Base-by-base conservation (phyloP, 2,797 vertebrate species). In the Limnodromus scolopaceus region DNA sequence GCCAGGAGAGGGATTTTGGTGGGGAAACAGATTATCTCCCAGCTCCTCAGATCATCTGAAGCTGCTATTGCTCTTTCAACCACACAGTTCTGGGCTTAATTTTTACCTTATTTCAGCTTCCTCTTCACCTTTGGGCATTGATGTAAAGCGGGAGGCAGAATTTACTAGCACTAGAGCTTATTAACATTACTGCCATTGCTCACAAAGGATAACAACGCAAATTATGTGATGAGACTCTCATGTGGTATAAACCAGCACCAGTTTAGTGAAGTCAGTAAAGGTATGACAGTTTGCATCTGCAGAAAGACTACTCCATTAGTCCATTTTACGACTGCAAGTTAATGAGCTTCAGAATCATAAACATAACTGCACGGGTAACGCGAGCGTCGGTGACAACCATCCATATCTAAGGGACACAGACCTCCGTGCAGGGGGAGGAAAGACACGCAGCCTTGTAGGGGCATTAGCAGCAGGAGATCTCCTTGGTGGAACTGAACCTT, bases 121-220 rank as follows among this genome's bases (percentile, higher is more conserved):
- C 22, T 76, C 41, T 78, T 91, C 92, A 84, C 77, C 86, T 94
- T 91, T 64, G 82, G 89, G 81, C 66, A 39, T 30, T 54, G 77
- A 81, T 39, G 32, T 46, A 51, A 94, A 86, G 74, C 20, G 70
- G 78, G 72, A 96, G 74, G 43, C 80, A 88, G 74, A 89, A 94
- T 96, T 92, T 81, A 36, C 65, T 78, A 27, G 60, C 87, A 41
- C 61, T 80, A n/a, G 64, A 80, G 30, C 55, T 94, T 49, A 76
- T 92, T 80, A n/a, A 19, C 20, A 10, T 32, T 48, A 20, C 39
- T 74, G 54, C 36, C 77, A 3, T 12, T 64, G 71, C 81, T 85
- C 81, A 91, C 32, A 57, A 53, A 83, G 45, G 64, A 22, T 48
- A 85, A 77, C 63, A 72, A 41, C 9, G 39, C 58, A 66, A 28